Conservation (phyloP, 2,888 invertebrate genomes). For the Pollenia angustigena region DNA sequence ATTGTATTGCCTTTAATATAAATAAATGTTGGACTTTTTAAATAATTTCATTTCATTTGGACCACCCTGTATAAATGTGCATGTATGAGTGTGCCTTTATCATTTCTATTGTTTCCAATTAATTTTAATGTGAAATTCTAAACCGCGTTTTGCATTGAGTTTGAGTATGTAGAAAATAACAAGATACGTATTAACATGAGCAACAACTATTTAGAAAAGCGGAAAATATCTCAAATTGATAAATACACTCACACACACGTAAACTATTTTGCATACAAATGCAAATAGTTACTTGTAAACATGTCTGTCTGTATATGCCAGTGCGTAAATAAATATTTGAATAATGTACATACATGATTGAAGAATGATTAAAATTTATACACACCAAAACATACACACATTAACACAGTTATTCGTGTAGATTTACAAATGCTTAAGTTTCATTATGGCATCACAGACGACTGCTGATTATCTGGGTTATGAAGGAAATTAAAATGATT, state of each 20-base stretch:
- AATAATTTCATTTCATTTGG: background rate
- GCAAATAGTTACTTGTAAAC: constrained; percentile 16
- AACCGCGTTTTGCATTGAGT: background rate
- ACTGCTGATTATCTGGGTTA: constrained; percentile 44
- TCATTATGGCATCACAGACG: constrained; percentile 20
- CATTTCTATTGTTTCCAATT: constrained; percentile 35
- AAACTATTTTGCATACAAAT: constrained; percentile 38
- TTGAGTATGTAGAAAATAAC: constrained; percentile 43
- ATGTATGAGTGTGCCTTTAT: background rate
- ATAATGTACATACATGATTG: constrained; percentile 57
- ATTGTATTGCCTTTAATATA: too few relatives aligned
- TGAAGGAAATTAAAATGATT: constrained; percentile 55
- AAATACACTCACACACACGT: background rate
- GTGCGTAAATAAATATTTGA: constrained; percentile 14
- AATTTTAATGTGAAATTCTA: constrained; percentile 15
- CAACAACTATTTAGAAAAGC: constrained; percentile 42
- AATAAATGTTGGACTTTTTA: too few relatives aligned
- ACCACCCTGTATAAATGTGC: background rate
- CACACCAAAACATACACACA: background rate
- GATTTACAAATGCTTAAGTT: constrained; percentile 32
- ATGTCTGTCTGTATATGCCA: too few relatives aligned
- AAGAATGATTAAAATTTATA: constrained; percentile 58
- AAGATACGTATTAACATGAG: constrained; percentile 58
- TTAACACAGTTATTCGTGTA: background rate
- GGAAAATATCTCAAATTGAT: constrained; percentile 63